Percentiles rank a stretch among this genome's conserved stretches.
Evolutionary conservation across 2,888 invertebrate genomes (phyloP).

Genomic region (Heterodera filipjevi): DNA sequence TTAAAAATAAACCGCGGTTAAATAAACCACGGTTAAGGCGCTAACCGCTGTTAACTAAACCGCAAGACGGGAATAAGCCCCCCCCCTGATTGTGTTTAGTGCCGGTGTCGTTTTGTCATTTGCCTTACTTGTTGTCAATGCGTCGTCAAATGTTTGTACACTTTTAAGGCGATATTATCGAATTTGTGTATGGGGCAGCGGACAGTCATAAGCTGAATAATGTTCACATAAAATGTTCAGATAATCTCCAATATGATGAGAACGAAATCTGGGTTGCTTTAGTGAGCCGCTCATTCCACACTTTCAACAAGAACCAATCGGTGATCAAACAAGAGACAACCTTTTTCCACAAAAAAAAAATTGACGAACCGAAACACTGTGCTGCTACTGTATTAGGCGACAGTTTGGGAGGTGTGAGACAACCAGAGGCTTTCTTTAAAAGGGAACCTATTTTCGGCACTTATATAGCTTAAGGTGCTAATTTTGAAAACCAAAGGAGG

Average conservation of each 20-base stretch:
- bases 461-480: not conserved
- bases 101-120: constrained; percentile 73
- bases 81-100: constrained; percentile 90
- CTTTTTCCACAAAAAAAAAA: constrained; percentile 77
- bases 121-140: not conserved
- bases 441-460: too few species aligned
- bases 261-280: constrained; percentile 70
- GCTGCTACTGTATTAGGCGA: constrained; percentile 89
- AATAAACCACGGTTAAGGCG: too few species aligned
- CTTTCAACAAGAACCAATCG: constrained; percentile 89
- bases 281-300: constrained; percentile 82
- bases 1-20: too few species aligned
- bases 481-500: not conserved
- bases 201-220: constrained; percentile 47
- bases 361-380: constrained; percentile 77
- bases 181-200: constrained; percentile 73
- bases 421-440: not conserved
- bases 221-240: too few species aligned
- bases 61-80: too few species aligned
- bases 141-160: not conserved
- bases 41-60: too few species aligned
- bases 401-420: constrained; percentile 74
- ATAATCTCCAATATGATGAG: constrained; percentile 63
- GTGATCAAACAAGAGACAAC: constrained; percentile 74
- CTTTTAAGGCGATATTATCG: constrained; percentile 73